Evolutionary conservation across 2,888 invertebrate genomes (phyloP).

Genomic region (Salpingus planirostris): DNA sequence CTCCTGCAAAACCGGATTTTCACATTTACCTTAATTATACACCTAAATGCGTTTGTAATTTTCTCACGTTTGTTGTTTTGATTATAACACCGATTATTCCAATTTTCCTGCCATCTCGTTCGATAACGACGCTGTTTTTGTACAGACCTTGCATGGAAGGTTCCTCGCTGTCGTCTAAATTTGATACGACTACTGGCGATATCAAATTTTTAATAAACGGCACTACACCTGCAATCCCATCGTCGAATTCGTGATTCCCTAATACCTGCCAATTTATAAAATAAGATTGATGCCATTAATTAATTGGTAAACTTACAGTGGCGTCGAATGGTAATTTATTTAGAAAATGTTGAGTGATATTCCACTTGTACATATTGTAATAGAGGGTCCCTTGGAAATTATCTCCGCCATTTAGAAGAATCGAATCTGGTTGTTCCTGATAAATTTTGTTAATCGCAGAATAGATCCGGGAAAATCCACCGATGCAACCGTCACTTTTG

Average conservation of each 20-base stretch:
- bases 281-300: constrained; percentile 4
- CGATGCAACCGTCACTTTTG: constrained; percentile 49
- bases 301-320: constrained; percentile 49
- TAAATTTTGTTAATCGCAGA: constrained; percentile 31
- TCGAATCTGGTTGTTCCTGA: constrained; percentile 2
- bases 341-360: constrained; percentile 11
- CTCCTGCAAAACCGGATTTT: constrained; percentile 42
- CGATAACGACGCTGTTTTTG: constrained; percentile 55
- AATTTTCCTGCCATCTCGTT: constrained; percentile 54
- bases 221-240: constrained; percentile 59
- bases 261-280: constrained; percentile 65
- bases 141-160: constrained; percentile 54
- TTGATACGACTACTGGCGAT: constrained; percentile 63
- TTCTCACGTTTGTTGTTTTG: constrained; percentile 54
- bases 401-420: constrained; percentile 65
- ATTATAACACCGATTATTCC: constrained; percentile 74
- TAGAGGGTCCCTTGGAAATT: constrained; percentile 77
- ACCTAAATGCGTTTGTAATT: background rate
- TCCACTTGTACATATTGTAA: constrained; percentile 58
- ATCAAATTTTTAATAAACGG: constrained; percentile 58
- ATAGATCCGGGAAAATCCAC: constrained; percentile 59
- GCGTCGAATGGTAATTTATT: constrained; percentile 51
- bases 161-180: constrained; percentile 63
- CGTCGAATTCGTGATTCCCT: constrained; percentile 84
- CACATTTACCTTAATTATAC: background rate